Evolutionary conservation across 1,140 invertebrate genomes (phyloP), one percentile per base, ranked within the genome.

Genomic region (Drosophila eugracilis): DNA sequence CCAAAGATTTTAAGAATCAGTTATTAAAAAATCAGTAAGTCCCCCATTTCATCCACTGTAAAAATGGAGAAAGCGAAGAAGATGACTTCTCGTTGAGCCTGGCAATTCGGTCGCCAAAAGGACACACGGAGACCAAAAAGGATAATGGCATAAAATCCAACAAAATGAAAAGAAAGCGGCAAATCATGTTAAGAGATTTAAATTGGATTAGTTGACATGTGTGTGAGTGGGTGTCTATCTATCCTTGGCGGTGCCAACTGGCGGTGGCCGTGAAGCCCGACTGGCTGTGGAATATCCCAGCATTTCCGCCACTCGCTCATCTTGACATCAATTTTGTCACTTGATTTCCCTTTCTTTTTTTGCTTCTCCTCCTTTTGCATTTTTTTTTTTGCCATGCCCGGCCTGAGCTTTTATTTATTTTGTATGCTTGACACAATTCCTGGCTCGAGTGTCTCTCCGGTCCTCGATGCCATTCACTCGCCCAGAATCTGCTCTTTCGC

Each of bases 101-200:
- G 75, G 71, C 75, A 71, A 60, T 75, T 73, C 42, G 52, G 80
- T 79, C 34, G 75, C 71, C 79, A 30, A 66, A 66, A 66, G 57
- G 62, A 63, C 42, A 49, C 57, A 34, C 60, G 55, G 55, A 39
- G 71, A 62, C 77, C 70, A 50, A 72, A 84, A 86, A 72, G 81
- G 81, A 88, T 86, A 86, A 86, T 81, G 83, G 75, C 74, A 86
- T 81, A 78, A 86, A 83, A 86, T 81, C 81, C 74, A 88, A 58
- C 69, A 88, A 83, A 86, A 86, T 88, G 83, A 86, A 86, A 88
- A 86, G 83, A 86, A 86, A 86, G 81, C 83, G 78, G 83, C 83
- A 86, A 86, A 86, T 86, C 83, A 83, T 88, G 81, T 86, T 86
- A 86, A 88, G 81, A 86, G 81, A 88, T 88, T 86, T 86, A 86